A percentile compares a stretch with the other conserved stretches of the same genome.
Evolutionary conservation across 1,140 invertebrate species (phyloP).

Genomic region (Epicauta chinensis): DNA sequence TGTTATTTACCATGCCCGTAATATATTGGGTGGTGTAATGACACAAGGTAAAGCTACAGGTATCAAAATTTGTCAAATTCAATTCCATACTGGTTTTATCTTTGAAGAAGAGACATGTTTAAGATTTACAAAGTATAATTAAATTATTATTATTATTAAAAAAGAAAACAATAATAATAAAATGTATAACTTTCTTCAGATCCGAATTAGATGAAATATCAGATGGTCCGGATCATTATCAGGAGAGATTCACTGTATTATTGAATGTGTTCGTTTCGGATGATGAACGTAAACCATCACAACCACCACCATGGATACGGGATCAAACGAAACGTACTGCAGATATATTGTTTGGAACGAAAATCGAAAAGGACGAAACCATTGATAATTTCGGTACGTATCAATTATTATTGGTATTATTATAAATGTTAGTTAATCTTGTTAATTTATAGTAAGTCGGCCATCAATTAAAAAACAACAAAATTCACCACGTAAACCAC

Average conservation of each 20-base stretch:
- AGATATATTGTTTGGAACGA: conserved; percentile 67
- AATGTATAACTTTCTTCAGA: conserved; percentile 43
- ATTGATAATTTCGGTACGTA: conserved; percentile 68
- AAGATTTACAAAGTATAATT: conserved; percentile 61
- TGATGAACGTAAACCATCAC: conserved; percentile 53
- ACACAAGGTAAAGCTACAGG: conserved; percentile 69
- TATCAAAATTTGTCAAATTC: conserved; percentile 81
- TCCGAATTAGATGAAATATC: conserved; percentile 75
- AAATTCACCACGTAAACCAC: conserved; percentile 18
- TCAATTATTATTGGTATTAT: conserved; percentile 5
- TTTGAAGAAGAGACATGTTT: conserved; percentile 64
- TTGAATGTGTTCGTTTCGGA: conserved; percentile 70
- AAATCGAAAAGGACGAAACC: conserved; percentile 76
- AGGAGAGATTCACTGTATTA: conserved; percentile 64
- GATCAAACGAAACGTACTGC: conserved; percentile 52
- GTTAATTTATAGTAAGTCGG: conserved; percentile 28
- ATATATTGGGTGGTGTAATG: conserved; percentile 72
- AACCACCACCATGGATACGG: conserved; percentile 70
- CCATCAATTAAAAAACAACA: conserved; percentile 19
- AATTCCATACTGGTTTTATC: conserved; percentile 86
- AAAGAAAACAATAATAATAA: conserved; percentile 1
- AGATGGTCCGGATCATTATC: conserved; percentile 72
- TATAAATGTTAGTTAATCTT: neutral
- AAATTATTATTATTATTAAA: neutral
- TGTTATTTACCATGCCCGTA: conserved; percentile 76